These are phyloP conservation scores for Catharus ustulatus DNA, from an alignment of 2,797 vertebrate genomes.

Conservation along the genomic window DNA sequence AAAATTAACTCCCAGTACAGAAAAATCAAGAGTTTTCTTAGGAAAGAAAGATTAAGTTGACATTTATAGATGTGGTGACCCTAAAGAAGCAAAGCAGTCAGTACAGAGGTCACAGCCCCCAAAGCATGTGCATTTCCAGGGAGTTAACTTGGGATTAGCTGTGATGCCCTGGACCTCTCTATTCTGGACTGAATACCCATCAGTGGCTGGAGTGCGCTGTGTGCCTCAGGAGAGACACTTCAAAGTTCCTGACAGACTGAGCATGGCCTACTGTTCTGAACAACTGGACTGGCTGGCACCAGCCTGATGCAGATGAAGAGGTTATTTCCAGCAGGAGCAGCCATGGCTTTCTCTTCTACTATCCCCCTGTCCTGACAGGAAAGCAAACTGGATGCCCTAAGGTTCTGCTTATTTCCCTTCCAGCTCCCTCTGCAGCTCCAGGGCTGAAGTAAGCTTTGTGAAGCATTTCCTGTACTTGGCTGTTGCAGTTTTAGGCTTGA, in stretches of 20 bases:
- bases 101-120: background rate
- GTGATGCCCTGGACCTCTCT: background rate
- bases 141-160: background rate
- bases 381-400: rapidly evolving
- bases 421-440: background rate
- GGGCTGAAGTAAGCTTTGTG: background rate
- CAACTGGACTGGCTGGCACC: background rate
- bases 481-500: background rate
- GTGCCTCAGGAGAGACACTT: background rate
- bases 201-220: background rate
- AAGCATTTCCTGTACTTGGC: constrained; percentile 12
- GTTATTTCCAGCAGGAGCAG: background rate
- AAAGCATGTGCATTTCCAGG: background rate
- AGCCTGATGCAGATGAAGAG: background rate
- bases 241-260: background rate
- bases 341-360: background rate
- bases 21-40: background rate
- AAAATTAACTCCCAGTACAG: background rate
- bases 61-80: background rate
- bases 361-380: background rate
- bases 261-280: background rate
- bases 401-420: background rate
- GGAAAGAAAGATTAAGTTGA: background rate
- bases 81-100: background rate
- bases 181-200: background rate